A percentile compares a stretch with the other conserved stretches of the same genome.
phyloP scores from a whole-genome alignment of 1,140 invertebrate genomes.

The Physella acuta region DNA sequence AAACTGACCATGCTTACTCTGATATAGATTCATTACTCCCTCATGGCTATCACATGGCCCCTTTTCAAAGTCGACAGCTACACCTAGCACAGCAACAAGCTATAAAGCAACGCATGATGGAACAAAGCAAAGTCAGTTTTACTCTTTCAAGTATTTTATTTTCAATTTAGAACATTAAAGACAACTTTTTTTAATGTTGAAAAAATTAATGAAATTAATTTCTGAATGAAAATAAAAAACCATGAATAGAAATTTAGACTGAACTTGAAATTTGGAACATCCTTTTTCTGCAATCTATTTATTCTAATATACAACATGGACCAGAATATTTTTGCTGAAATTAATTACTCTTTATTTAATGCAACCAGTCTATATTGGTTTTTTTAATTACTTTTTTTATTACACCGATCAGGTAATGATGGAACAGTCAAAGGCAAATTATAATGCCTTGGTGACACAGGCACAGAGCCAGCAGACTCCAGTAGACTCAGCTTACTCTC shows the following conservation, averaged over 20 bases:
- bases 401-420: conserved; percentile 42
- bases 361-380: too few species aligned
- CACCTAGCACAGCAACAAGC: conserved; percentile 47
- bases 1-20: conserved; percentile 45
- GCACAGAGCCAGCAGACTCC: conserved; percentile 49
- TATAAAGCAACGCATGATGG: conserved; percentile 28
- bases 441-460: conserved; percentile 57
- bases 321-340: too few species aligned
- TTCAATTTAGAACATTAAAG: neutral
- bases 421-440: conserved; percentile 56
- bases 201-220: conserved; percentile 5
- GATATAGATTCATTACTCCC: conserved; percentile 49
- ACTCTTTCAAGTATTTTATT: neutral
- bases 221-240: conserved; percentile 12
- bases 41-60: conserved; percentile 42
- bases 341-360: too few species aligned
- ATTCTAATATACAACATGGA: neutral
- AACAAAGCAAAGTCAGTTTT: conserved; percentile 27
- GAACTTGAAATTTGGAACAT: neutral
- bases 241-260: neutral
- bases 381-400: neutral
- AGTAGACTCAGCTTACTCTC: conserved; percentile 20
- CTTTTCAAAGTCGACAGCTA: conserved; percentile 46
- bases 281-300: neutral
- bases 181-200: neutral